phyloP scores from a whole-genome alignment of 1,140 invertebrate species.

The Nasonia giraulti region DNA sequence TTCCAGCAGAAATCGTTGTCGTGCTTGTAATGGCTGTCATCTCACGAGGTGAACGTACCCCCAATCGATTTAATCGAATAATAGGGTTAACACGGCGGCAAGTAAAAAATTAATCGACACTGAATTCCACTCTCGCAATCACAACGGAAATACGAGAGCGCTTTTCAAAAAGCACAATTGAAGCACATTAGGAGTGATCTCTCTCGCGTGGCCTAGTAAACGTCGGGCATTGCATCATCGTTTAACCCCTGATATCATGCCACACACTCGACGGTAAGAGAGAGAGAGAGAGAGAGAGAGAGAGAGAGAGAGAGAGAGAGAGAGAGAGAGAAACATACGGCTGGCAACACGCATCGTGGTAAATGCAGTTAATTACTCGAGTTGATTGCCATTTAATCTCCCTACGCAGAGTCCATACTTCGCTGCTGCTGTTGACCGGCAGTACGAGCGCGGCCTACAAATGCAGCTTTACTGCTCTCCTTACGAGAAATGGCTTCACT shows the following conservation, averaged over 20 bases:
- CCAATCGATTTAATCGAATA: not conserved
- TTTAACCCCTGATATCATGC: conserved; percentile 30
- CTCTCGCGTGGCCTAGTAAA: not conserved
- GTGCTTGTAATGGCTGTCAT: not conserved
- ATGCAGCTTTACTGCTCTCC: not conserved
- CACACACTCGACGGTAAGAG: conserved; percentile 7
- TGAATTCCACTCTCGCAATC: not conserved
- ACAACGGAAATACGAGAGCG: not conserved
- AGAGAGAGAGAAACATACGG: conserved; percentile 23
- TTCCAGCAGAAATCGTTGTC: not conserved
- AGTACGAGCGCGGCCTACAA: not conserved
- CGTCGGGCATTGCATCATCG: conserved; percentile 23
- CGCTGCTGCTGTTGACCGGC: not conserved
- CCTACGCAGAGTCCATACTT: conserved; percentile 9
- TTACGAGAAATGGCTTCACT: not conserved
- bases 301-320: conserved; percentile 32
- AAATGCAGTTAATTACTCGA: conserved; percentile 56
- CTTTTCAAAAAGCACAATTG: conserved; percentile 26
- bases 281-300: conserved; percentile 26
- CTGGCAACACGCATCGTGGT: conserved; percentile 25
- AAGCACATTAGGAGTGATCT: conserved; percentile 1
- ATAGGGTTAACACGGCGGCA: no score
- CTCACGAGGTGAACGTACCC: not conserved
- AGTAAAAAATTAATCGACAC: not conserved
- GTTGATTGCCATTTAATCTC: conserved; percentile 54